These are phyloP conservation scores for Ceratosolen solmsi DNA, from an alignment of 1,140 invertebrate species.

Conservation along the genomic window DNA sequence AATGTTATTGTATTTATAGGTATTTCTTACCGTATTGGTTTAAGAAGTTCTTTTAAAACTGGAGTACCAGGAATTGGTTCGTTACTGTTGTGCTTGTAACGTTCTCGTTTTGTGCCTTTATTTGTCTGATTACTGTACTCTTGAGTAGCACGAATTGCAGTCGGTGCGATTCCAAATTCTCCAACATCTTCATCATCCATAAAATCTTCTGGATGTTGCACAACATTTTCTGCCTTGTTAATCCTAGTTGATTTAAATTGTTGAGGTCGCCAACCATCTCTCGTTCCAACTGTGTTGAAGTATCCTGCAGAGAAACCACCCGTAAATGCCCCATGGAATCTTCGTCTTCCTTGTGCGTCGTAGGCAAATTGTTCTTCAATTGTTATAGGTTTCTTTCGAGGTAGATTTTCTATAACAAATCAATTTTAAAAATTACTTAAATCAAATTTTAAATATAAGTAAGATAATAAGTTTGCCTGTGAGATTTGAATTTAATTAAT, in stretches of 20 bases:
- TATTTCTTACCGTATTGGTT: constrained; percentile 78
- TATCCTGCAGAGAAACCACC: constrained; percentile 99
- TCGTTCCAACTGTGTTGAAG: constrained; percentile 95
- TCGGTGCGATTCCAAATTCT: constrained; percentile 96
- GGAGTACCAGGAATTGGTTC: constrained; percentile 87
- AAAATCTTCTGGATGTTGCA: constrained; percentile 90
- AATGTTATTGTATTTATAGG: no score
- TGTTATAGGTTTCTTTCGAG: constrained; percentile 85
- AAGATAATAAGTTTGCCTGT: no score
- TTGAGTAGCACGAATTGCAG: constrained; percentile 83
- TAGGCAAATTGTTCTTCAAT: constrained; percentile 92
- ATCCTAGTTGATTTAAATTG: constrained; percentile 92
- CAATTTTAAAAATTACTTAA: constrained; percentile 8
- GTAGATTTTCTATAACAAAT: constrained; percentile 78
- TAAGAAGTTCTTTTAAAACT: constrained; percentile 85
- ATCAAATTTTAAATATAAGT: no score
- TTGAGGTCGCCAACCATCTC: constrained; percentile 95
- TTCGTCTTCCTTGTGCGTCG: constrained; percentile 89
- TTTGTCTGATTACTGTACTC: constrained; percentile 78
- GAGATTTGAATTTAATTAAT: no score
- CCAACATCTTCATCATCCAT: constrained; percentile 99
- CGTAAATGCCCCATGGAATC: constrained; percentile 99
- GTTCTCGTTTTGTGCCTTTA: constrained; percentile 74
- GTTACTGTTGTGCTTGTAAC: constrained; percentile 71
- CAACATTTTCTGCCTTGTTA: constrained; percentile 76